Percentiles rank a stretch among this genome's conserved stretches.
Conservation (phyloP, 2,797 vertebrate species). For the Mareca strepera region DNA sequence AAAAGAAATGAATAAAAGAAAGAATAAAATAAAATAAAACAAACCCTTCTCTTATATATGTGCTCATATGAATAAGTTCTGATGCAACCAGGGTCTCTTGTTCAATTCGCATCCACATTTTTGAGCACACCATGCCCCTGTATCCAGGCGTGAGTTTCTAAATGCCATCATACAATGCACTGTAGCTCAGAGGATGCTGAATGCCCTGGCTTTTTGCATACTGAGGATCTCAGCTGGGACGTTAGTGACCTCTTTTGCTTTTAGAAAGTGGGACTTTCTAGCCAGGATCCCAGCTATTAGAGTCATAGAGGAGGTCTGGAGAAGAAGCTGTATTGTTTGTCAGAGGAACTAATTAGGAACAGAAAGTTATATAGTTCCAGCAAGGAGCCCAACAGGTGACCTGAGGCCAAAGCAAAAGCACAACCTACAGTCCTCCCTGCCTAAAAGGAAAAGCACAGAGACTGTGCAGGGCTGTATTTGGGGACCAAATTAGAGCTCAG, state of each 20-base stretch:
- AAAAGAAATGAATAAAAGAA: accelerated
- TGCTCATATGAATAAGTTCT: background rate
- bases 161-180: background rate
- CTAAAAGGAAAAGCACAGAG: background rate
- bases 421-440: background rate
- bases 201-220: background rate
- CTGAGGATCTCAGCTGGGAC: background rate
- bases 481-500: background rate
- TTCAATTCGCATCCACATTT: background rate
- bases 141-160: background rate
- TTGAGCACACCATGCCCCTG: background rate
- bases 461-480: background rate
- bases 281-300: background rate
- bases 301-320: background rate
- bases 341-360: background rate
- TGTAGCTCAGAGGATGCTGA: background rate
- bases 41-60: background rate
- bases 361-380: background rate
- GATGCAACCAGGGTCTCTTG: background rate
- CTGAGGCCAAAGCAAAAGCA: background rate
- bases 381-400: background rate
- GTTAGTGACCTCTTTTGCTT: background rate
- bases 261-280: background rate
- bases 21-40: too few relatives aligned
- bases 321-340: background rate